Base-by-base conservation (phyloP, 1,140 invertebrate genomes). In the Parapsyche elsis region DNA sequence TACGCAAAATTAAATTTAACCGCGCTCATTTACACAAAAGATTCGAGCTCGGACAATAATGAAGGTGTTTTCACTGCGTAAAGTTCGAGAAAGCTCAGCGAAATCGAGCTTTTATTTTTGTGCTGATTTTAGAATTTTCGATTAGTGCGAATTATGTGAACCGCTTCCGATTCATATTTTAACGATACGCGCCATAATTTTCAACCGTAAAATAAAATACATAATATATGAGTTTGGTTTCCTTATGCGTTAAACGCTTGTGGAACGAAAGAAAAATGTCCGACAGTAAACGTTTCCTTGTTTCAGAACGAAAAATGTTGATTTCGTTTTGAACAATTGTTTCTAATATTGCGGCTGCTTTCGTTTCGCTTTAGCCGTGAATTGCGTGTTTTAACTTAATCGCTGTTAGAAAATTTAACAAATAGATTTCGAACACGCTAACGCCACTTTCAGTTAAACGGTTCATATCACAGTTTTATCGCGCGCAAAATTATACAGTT, bases 401-500 rank as follows among this genome's bases (percentile, higher is more conserved):
- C 24, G 24, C 21, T 30, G 24, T 23, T 67, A 67, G 21, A 67
- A 67, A 67, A 67, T 67, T 67, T 67, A 67, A 67, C 64, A 67
- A 67, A 67, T 67, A 67, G 64, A 61, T 67, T 67, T 67, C 9
- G 64, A 67, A 67, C 64, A 67, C 64, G 64, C 64, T 12, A 67
- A 19, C 24, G 64, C 24, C 24, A 26, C 21, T 67, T 26, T 67
- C 64, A 61, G 57, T 61, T 61, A 19, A 61, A 24, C n/a, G n/a
- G n/a, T n/a, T n/a, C n/a, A n/a, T n/a, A n/a, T n/a, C n/a, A n/a
- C n/a, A n/a, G n/a, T 67, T 26, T 67, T 67, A 67, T 61, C 5
- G 57, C 16, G 57, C 21, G 19, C 9, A 19, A 61, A 9, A 61
- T 61, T 61, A 7, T 61, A 19, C 57, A 5, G 9, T 61, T 61